These are phyloP conservation scores for Aradophagus sp. DNA, from an alignment of 1,140 invertebrate species.

Conservation along the genomic window DNA sequence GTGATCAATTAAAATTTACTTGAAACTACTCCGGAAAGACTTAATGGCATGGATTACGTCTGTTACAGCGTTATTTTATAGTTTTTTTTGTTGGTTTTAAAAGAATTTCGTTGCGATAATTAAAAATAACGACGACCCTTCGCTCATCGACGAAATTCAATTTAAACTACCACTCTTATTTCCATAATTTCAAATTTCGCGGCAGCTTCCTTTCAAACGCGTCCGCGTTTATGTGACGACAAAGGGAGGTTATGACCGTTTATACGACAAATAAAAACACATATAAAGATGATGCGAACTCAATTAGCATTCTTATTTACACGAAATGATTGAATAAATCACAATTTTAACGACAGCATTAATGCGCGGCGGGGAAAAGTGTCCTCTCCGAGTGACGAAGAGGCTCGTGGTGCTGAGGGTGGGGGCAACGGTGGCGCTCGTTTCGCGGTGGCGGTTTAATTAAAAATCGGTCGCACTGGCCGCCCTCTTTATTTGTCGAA, in stretches of 20 bases:
- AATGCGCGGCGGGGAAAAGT: constrained; percentile 10
- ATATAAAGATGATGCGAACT: constrained; percentile 27
- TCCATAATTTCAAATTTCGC: constrained; percentile 29
- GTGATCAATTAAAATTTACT: too few species aligned
- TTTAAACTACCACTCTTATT: constrained; percentile 19
- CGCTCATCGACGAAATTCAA: constrained; percentile 16
- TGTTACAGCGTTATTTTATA: too few species aligned
- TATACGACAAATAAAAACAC: constrained; percentile 43
- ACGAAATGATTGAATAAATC: constrained; percentile 54
- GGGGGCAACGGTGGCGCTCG: neutral
- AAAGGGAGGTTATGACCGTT: constrained; percentile 15
- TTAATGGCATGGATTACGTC: too few species aligned
- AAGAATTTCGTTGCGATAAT: too few species aligned
- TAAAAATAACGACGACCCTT: too few species aligned
- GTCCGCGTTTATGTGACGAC: too few species aligned
- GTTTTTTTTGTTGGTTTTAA: too few species aligned
- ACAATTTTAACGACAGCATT: constrained; percentile 43
- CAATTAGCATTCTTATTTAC: constrained; percentile 50
- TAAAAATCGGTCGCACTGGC: constrained; percentile 24
- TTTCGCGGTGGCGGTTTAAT: constrained; percentile 24
- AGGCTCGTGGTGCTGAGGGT: too few species aligned
- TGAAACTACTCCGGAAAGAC: too few species aligned
- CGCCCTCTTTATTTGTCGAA: constrained; percentile 35
- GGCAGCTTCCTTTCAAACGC: constrained; percentile 25
- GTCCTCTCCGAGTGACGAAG: too few species aligned